phyloP scores from a whole-genome alignment of 2,797 vertebrate genomes.

The Notolepis coatsorum region DNA sequence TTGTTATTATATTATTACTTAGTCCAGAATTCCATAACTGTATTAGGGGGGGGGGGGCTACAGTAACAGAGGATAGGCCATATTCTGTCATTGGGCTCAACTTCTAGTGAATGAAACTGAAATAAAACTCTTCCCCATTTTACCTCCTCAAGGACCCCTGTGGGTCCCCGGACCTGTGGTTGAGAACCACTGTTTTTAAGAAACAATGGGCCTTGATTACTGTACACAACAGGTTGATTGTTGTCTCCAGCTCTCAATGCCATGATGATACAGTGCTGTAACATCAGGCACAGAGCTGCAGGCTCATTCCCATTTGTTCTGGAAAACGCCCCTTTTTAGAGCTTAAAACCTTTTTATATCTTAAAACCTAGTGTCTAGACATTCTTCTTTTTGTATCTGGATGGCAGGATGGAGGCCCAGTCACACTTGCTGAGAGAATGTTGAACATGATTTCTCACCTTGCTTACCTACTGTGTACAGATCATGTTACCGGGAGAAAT shows the following conservation, averaged over 20 bases:
- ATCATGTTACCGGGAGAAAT: neutral
- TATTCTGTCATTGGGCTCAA: too few relatives aligned
- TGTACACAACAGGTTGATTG: neutral
- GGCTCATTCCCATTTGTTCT: neutral
- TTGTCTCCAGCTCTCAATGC: neutral
- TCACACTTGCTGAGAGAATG: neutral
- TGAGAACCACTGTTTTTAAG: too few relatives aligned
- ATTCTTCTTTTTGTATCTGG: too few relatives aligned
- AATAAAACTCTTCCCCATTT: too few relatives aligned
- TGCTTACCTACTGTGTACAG: neutral
- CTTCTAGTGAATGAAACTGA: too few relatives aligned
- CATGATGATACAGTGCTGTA: neutral
- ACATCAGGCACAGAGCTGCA: neutral
- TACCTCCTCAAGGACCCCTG: too few relatives aligned
- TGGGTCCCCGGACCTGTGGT: too few relatives aligned
- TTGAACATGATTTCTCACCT: neutral
- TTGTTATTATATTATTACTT: too few relatives aligned
- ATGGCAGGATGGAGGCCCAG: neutral
- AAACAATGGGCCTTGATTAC: slow-evolving; percentile 1
- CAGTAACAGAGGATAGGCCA: too few relatives aligned
- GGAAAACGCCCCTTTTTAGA: too few relatives aligned
- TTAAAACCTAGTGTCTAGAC: neutral
- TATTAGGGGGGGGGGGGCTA: too few relatives aligned
- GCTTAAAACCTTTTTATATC: neutral
- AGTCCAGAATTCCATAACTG: too few relatives aligned